Evolutionary conservation across 2,113 vertebrate species (phyloP), one percentile per base, ranked within the genome.

Genomic region (Cephalopholis sonnerati): DNA sequence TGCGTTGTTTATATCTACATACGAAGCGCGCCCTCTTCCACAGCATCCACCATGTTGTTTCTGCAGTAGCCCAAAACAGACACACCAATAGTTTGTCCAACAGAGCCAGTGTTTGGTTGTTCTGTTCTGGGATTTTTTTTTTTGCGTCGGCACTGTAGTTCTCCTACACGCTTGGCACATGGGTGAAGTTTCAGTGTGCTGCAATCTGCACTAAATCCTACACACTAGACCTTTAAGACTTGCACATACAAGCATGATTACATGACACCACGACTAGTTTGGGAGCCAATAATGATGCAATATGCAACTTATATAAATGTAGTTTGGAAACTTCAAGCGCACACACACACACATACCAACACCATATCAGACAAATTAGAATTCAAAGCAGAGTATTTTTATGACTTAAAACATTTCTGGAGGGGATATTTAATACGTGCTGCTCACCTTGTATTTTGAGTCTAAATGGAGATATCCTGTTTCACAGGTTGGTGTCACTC

Each of bases 381-480:
- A 54, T 64, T 80, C 36, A 73, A 53, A 74, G 44, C n/a, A 15
- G 62, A 74, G 41, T 80, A 87, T 84, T 84, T 91, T 84, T 84
- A 77, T 44, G 53, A 70, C 48, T 68, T 74, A 36, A 75, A 73
- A 67, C n/a, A 59, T 77, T 72, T 64, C 81, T 77, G 32, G 24
- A 80, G 78, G 89, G 69, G 48, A 81, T 80, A 61, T 81, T 81
- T 65, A 77, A 74, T 73, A 58, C 57, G 68, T 16, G 29, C 66
- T 24, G 59, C 68, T 84, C 61, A 83, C 62, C 63, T 63, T 58
- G 20, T 46, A 36, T 65, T 82, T 41, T 82, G 13, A 77, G 71
- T 85, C 83, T 80, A 81, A 92, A 88, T 72, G 62, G 57, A 90
- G 88, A 90, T 75, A 79, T 91, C 88, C 78, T 87, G 58, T 82